A percentile compares a stretch with the other conserved stretches of the same genome.
phyloP scores from a whole-genome alignment of 2,888 invertebrate species.

The Deilephila elpenor region DNA sequence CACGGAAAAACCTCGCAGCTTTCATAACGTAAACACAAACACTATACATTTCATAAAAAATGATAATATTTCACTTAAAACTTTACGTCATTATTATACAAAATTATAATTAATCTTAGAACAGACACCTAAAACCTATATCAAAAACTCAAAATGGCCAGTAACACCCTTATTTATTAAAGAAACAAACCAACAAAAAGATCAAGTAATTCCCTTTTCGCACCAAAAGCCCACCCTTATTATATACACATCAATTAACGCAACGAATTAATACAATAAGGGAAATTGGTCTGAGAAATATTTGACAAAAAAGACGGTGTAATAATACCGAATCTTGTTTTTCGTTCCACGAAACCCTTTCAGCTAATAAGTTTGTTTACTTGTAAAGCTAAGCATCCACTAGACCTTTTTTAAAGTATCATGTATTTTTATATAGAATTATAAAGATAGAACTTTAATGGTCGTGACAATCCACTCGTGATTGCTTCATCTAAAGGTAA shows the following conservation, averaged over 20 bases:
- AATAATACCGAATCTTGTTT: slow-evolving; percentile 53
- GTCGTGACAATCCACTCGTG: background rate
- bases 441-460: background rate
- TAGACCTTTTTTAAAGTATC: background rate
- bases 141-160: no score
- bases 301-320: slow-evolving; percentile 41
- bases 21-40: no score
- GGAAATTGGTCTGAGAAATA: slow-evolving; percentile 46
- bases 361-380: slow-evolving; percentile 55
- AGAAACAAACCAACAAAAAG: background rate
- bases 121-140: no score
- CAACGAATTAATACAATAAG: slow-evolving; percentile 36
- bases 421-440: background rate
- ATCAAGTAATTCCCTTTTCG: background rate
- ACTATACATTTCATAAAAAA: no score
- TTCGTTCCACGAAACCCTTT: slow-evolving; percentile 52
- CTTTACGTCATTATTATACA: no score
- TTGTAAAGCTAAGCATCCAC: slow-evolving; percentile 40
- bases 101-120: no score
- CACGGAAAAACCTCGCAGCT: no score
- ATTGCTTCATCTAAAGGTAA: no score
- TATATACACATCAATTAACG: slow-evolving; percentile 16
- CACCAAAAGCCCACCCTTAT: background rate
- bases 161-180: background rate
- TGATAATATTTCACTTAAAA: no score